Evolutionary conservation across 2,888 invertebrate genomes (phyloP).

Genomic region (Apeira syringaria): DNA sequence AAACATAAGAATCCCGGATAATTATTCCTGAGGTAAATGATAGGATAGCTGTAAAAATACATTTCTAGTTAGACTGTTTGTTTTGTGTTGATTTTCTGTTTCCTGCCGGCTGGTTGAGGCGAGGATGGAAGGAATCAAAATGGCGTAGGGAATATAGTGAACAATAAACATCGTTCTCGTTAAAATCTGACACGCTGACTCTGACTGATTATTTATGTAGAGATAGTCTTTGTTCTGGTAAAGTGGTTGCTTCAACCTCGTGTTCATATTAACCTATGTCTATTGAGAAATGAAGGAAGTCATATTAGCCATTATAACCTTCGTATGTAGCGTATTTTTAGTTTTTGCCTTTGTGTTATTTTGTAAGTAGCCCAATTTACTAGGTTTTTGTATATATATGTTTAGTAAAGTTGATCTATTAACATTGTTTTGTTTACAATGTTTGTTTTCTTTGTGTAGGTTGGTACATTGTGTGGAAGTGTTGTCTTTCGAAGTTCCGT

Average conservation of each 20-base stretch:
- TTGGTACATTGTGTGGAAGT: constrained; percentile 96
- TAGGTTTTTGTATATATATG: background rate
- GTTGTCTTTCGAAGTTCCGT: constrained; percentile 93
- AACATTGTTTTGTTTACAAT: constrained; percentile 1
- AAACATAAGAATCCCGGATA: too few species aligned
- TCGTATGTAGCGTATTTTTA: constrained; percentile 77
- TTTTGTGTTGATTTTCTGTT: too few species aligned
- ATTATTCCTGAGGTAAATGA: too few species aligned
- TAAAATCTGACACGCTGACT: constrained; percentile 39
- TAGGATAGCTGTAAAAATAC: too few species aligned
- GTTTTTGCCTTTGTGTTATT: constrained; percentile 78
- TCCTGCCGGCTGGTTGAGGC: constrained; percentile 11
- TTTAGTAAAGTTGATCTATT: background rate
- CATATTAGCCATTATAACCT: constrained; percentile 77
- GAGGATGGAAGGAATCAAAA: constrained; percentile 38
- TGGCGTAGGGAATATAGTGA: constrained; percentile 46
- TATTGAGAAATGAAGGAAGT: constrained; percentile 78
- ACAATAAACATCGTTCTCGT: constrained; percentile 37
- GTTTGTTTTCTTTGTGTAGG: constrained; percentile 83
- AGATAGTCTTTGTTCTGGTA: constrained; percentile 56
- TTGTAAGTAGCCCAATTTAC: constrained; percentile 71
- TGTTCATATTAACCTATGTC: constrained; percentile 59
- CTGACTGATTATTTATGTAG: constrained; percentile 45
- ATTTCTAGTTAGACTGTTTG: too few species aligned
- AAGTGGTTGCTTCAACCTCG: constrained; percentile 64